Evolutionary conservation across 1,140 invertebrate genomes (phyloP).

Genomic region (Philotrypesis tridentata): DNA sequence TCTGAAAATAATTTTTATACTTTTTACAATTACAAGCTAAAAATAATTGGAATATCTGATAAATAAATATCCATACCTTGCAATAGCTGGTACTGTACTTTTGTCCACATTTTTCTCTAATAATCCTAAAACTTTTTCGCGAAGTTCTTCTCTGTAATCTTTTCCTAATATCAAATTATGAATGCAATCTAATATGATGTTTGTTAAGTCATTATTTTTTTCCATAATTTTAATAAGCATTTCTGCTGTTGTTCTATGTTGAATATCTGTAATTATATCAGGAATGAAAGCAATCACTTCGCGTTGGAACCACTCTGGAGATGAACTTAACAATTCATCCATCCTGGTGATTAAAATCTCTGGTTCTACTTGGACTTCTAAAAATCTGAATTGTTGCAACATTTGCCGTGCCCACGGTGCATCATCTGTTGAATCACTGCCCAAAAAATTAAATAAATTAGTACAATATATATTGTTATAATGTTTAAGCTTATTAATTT

Average conservation of each 20-base stretch:
- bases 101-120: slow-evolving; percentile 58
- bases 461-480: neutral
- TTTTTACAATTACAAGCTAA: slow-evolving; percentile 2
- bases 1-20: slow-evolving; percentile 50
- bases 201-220: slow-evolving; percentile 60
- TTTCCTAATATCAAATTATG: slow-evolving; percentile 64
- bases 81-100: slow-evolving; percentile 61
- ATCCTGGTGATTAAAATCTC: slow-evolving; percentile 58
- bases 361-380: slow-evolving; percentile 62
- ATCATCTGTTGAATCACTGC: slow-evolving; percentile 60
- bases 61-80: slow-evolving; percentile 56
- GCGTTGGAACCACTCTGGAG: slow-evolving; percentile 67
- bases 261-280: slow-evolving; percentile 66
- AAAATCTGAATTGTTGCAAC: slow-evolving; percentile 68
- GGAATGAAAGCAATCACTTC: slow-evolving; percentile 67
- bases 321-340: slow-evolving; percentile 65
- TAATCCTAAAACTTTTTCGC: slow-evolving; percentile 61
- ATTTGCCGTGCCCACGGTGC: slow-evolving; percentile 62
- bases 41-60: slow-evolving; percentile 10
- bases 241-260: slow-evolving; percentile 65
- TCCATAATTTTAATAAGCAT: slow-evolving; percentile 65
- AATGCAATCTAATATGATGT: slow-evolving; percentile 64
- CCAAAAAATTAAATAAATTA: slow-evolving; percentile 35
- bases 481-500: slow-evolving; percentile 20
- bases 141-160: slow-evolving; percentile 63